Evolutionary conservation across 2,113 vertebrate species (phyloP).

Genomic region (Siphamia tubifer): DNA sequence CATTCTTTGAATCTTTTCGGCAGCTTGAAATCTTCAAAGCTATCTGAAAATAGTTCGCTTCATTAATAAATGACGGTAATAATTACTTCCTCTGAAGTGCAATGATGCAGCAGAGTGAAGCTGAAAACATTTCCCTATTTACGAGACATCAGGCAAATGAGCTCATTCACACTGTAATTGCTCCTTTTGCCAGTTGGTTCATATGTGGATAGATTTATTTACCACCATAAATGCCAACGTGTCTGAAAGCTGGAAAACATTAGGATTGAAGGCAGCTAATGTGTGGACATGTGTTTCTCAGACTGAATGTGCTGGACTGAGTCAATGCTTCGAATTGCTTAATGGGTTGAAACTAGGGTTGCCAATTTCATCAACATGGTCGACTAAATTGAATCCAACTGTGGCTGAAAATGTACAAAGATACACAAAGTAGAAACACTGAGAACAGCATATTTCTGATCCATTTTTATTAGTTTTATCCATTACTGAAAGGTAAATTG

Average conservation of each 20-base stretch:
- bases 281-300: neutral
- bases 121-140: conserved; percentile 5
- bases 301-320: neutral
- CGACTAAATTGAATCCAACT: neutral
- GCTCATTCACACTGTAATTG: conserved; percentile 10
- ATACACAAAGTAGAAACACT: neutral
- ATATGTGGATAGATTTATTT: neutral
- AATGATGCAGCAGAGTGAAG: neutral
- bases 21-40: neutral
- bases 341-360: neutral
- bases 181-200: neutral
- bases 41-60: neutral
- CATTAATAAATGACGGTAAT: conserved; percentile 1
- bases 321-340: neutral
- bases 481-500: too few species aligned
- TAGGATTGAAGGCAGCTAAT: neutral
- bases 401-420: neutral
- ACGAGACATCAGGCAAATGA: neutral
- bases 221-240: neutral
- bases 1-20: neutral
- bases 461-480: too few species aligned
- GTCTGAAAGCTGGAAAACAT: neutral
- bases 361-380: neutral
- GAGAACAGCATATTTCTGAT: too few species aligned
- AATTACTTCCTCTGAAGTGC: neutral